Evolutionary conservation across 2,888 invertebrate genomes (phyloP), one percentile per base, ranked within the genome.

Genomic region (Agriopis aurantiaria): DNA sequence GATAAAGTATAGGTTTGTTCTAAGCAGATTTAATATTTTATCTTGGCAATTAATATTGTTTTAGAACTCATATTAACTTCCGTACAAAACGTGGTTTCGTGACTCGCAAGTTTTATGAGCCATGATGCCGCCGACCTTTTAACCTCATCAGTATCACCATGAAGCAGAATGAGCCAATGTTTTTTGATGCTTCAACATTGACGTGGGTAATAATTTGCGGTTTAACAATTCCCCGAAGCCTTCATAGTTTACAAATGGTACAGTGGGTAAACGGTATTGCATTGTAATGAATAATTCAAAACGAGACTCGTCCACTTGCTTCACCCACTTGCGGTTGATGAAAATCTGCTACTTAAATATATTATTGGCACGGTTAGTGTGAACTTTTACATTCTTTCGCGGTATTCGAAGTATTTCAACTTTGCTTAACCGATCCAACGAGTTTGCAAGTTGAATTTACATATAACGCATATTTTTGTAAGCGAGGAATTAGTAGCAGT

Each of bases 231-330:
- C 84, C 82, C 58, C 70, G 82, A 81, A 87, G 76, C 73, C 74
- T 77, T 75, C 73, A 69, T 78, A 81, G 75, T 77, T 80, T 75
- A 75, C 78, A 78, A 82, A 78, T 82, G 78, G 72, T 63, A 76
- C 75, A 79, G 72, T 61, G 56, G 80, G 77, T 75, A 80, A 86
- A 83, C 81, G 75, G 81, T 84, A 83, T 83, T 83, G 79, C 80
- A 78, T 75, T 82, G 69, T 71, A 76, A 85, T 88, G 81, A 89
- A 87, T 88, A 85, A 88, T 88, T 85, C 82, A 86, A 78, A 79
- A 79, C 76, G 75, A 75, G 76, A 74, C 66, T 74, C 74, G 75
- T 74, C 75, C 71, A 72, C 78, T 76, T 75, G 66, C 53, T 79
- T 74, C n/a, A 77, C 79, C 77, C 80, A 78, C 72, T 71, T 65